Percentiles rank a stretch among this genome's conserved stretches.
Evolutionary conservation across 2,797 vertebrate genomes (phyloP).

Genomic region (Myotis pilosus): DNA sequence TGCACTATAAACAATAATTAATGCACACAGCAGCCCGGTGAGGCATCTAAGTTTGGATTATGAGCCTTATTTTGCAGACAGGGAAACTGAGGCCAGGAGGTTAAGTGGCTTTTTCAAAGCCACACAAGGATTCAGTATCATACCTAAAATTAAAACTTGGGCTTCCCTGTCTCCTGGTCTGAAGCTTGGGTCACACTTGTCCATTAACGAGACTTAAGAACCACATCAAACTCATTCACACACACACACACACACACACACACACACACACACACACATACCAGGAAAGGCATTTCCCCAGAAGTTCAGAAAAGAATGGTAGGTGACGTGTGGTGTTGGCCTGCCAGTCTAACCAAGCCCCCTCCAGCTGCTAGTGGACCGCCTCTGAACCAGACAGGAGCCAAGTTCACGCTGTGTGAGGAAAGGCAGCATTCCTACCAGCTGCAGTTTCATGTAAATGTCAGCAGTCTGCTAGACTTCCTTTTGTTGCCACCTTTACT

Average conservation of each 20-base stretch:
- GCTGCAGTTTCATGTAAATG: background rate
- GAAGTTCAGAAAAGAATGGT: background rate
- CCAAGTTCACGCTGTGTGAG: background rate
- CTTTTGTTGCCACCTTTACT: background rate
- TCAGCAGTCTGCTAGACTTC: background rate
- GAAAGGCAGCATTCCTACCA: background rate
- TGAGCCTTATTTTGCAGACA: slow-evolving; percentile 69
- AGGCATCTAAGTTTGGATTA: slow-evolving; percentile 60
- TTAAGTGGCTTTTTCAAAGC: slow-evolving; percentile 60
- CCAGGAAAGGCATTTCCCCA: background rate
- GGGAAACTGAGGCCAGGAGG: slow-evolving; percentile 75
- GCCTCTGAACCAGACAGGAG: background rate
- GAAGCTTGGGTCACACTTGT: slow-evolving; percentile 1
- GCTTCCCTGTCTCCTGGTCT: background rate
- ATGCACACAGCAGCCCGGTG: slow-evolving; percentile 27
- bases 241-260: background rate
- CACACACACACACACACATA: background rate
- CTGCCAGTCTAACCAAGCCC: background rate
- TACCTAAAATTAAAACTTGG: slow-evolving; percentile 40
- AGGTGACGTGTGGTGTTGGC: background rate
- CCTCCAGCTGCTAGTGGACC: background rate
- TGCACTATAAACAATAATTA: slow-evolving; percentile 77
- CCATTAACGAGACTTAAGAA: background rate
- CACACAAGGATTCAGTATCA: slow-evolving; percentile 31
- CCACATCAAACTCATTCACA: background rate